Evolutionary conservation across 2,797 vertebrate species (phyloP).

Genomic region (Nothura maculosa): DNA sequence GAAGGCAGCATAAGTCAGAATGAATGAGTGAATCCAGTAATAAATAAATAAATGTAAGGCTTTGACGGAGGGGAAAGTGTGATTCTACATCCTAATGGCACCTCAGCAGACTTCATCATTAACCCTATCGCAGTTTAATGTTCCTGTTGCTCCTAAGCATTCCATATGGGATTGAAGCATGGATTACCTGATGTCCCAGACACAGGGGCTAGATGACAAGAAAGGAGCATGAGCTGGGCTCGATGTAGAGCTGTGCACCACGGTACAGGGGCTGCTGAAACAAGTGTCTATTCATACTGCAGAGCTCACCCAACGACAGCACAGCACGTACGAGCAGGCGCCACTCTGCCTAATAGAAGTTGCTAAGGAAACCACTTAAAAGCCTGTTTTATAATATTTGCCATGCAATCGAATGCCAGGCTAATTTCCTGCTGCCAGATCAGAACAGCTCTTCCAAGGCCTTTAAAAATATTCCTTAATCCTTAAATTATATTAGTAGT

Average conservation of each 20-base stretch:
- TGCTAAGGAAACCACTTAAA: conserved; percentile 34
- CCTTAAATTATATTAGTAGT: background rate
- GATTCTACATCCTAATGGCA: background rate
- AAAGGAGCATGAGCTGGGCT: background rate
- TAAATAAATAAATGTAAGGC: background rate
- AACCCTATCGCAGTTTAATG: background rate
- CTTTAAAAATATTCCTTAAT: conserved; percentile 7
- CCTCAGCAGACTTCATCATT: background rate
- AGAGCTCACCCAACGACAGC: background rate
- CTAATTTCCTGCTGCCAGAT: conserved; percentile 3
- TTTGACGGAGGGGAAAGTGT: background rate
- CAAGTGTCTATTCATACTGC: background rate
- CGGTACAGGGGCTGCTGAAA: background rate
- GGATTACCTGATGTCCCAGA: background rate
- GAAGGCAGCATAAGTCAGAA: background rate
- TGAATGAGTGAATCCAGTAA: background rate
- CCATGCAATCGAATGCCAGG: background rate
- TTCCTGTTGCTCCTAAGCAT: background rate
- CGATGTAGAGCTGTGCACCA: background rate
- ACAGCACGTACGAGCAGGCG: fast-evolving
- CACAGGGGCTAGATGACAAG: background rate
- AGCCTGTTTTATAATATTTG: conserved; percentile 13
- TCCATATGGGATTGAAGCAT: background rate
- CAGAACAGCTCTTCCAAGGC: background rate
- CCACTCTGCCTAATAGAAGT: background rate